Conservation (phyloP, 2,888 invertebrate species). For the Linnaemya tessellans region DNA sequence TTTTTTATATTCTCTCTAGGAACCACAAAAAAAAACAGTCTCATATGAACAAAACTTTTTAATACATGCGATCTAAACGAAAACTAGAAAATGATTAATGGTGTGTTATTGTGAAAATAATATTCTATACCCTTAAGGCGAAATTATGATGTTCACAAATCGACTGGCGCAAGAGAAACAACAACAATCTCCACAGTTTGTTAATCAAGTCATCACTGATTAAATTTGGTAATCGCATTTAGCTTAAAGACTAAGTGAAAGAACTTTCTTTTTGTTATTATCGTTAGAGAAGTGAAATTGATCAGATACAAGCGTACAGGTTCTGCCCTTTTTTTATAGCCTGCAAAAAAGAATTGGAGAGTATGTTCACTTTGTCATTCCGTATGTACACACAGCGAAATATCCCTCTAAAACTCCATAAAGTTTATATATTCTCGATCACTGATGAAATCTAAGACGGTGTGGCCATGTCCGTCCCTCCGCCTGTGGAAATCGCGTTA, state of each 20-base stretch:
- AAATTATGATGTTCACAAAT: not conserved
- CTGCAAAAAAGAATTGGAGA: too few species aligned
- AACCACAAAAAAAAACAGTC: not conserved
- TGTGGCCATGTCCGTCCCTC: too few species aligned
- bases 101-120: slow-evolving; percentile 3
- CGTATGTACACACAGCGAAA: too few species aligned
- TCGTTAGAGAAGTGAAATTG: too few species aligned
- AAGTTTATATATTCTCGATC: too few species aligned
- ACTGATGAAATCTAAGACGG: too few species aligned
- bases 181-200: not conserved
- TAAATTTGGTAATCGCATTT: not conserved
- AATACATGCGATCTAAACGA: slow-evolving; percentile 4
- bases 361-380: too few species aligned
- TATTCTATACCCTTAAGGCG: not conserved
- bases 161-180: not conserved
- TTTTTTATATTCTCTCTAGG: slow-evolving; percentile 20
- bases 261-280: too few species aligned
- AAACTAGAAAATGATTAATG: slow-evolving; percentile 42
- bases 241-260: not conserved
- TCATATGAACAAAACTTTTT: not conserved
- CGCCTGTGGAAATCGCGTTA: too few species aligned
- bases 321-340: too few species aligned
- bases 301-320: too few species aligned
- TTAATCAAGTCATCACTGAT: not conserved
- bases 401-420: too few species aligned